A percentile compares a stretch with the other conserved stretches of the same genome.
Conservation (phyloP, 2,797 vertebrate species). For the Sebastes cheni region DNA sequence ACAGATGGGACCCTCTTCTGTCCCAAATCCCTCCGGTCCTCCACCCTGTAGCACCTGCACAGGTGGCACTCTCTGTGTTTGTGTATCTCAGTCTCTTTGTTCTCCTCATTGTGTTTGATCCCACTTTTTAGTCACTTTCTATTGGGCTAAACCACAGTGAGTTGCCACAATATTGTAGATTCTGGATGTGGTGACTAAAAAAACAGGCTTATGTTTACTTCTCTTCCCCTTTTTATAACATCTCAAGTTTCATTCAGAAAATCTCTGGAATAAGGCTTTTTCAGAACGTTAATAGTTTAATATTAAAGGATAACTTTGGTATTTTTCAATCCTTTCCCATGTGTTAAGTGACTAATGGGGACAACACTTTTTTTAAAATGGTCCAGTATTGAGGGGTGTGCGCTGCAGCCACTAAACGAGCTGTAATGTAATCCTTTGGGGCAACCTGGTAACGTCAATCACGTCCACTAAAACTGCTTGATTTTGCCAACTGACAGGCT, state of each 20-base stretch:
- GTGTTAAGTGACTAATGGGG: too few species aligned
- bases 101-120: slow-evolving; percentile 16
- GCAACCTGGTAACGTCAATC: too few species aligned
- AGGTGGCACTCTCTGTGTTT: slow-evolving; percentile 31
- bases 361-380: too few species aligned
- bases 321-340: too few species aligned
- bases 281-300: background rate
- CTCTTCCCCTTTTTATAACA: background rate
- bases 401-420: too few species aligned
- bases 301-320: too few species aligned
- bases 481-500: too few species aligned
- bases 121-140: slow-evolving; percentile 3
- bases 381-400: too few species aligned
- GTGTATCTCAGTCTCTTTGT: background rate
- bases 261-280: background rate
- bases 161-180: background rate
- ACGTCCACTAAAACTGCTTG: too few species aligned
- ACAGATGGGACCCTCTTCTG: slow-evolving; percentile 58
- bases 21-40: slow-evolving; percentile 52
- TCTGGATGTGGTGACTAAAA: background rate
- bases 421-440: too few species aligned
- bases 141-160: background rate
- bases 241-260: background rate
- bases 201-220: background rate
- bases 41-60: slow-evolving; percentile 50